Conservation (phyloP, 2,113 vertebrate genomes). For the Phaetusa simplex region DNA sequence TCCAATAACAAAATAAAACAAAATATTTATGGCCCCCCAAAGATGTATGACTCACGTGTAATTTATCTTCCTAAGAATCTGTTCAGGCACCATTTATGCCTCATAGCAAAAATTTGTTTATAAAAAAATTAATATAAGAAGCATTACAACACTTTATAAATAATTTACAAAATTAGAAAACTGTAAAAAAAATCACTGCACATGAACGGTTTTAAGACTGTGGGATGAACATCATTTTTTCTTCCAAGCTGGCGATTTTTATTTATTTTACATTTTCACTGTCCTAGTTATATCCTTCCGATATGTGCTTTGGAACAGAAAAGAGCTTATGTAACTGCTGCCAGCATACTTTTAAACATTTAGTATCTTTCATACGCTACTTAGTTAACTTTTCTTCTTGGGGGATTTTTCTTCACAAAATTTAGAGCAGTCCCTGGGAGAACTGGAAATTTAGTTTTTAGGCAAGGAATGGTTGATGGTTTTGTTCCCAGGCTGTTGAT, state of each 20-base stretch:
- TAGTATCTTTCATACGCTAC: slow-evolving; percentile 51
- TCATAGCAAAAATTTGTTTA: slow-evolving; percentile 74
- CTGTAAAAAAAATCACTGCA: slow-evolving; percentile 74
- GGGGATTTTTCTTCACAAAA: slow-evolving; percentile 58
- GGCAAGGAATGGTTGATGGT: slow-evolving; percentile 1
- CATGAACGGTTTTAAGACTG: slow-evolving; percentile 70
- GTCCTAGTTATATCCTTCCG: slow-evolving; percentile 56
- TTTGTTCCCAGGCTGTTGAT: slow-evolving; percentile 37
- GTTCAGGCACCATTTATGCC: slow-evolving; percentile 77
- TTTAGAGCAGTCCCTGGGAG: slow-evolving; percentile 68
- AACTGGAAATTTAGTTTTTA: slow-evolving; percentile 47
- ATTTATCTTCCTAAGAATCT: slow-evolving; percentile 77
- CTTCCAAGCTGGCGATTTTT: slow-evolving; percentile 61
- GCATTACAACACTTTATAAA: slow-evolving; percentile 78
- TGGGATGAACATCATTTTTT: slow-evolving; percentile 62
- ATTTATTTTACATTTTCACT: slow-evolving; percentile 68
- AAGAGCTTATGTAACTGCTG: slow-evolving; percentile 46
- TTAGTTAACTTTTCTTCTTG: slow-evolving; percentile 61
- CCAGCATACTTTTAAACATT: slow-evolving; percentile 65
- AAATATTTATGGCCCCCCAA: slow-evolving; percentile 37
- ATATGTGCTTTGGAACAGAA: slow-evolving; percentile 60
- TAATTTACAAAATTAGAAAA: slow-evolving; percentile 83
- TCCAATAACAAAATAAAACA: slow-evolving; percentile 58
- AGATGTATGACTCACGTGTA: slow-evolving; percentile 49
- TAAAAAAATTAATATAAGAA: slow-evolving; percentile 82